Conservation (phyloP, 2,888 invertebrate genomes). For the Aradus depressus region DNA sequence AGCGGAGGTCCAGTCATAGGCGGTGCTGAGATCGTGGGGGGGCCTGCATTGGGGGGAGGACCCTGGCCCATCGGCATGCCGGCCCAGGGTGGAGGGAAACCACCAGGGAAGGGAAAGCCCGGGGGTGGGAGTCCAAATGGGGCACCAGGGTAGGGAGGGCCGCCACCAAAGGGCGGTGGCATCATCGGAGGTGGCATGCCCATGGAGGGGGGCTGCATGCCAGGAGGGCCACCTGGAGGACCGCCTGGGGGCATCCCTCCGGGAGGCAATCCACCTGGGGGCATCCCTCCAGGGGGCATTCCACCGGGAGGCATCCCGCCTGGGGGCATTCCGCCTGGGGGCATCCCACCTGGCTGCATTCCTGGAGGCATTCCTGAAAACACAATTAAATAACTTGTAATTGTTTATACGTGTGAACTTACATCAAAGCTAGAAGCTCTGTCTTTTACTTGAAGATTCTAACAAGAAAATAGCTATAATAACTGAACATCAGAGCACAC, state of each 20-base stretch:
- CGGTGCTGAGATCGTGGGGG: constrained; percentile 33
- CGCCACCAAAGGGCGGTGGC: constrained; percentile 32
- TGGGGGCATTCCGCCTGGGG: constrained; percentile 14
- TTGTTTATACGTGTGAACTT: no score
- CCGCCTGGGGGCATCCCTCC: constrained; percentile 34
- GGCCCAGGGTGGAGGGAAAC: constrained; percentile 31
- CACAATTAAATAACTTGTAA: no score
- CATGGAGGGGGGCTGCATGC: constrained; percentile 22
- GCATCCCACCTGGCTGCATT: constrained; percentile 28
- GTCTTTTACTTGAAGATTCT: no score
- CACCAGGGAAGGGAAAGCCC: constrained; percentile 41
- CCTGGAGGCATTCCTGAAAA: constrained; percentile 14
- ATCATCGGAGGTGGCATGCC: constrained; percentile 32
- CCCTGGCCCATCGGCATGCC: constrained; percentile 36
- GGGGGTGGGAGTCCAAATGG: constrained; percentile 62
- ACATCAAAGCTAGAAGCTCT: no score
- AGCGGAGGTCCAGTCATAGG: constrained; percentile 33
- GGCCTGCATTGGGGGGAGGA: constrained; percentile 36
- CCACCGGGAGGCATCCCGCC: no score
- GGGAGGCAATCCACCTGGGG: constrained; percentile 26
- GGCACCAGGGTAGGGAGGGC: constrained; percentile 39
- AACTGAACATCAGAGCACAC: no score
- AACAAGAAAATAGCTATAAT: no score
- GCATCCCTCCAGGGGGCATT: constrained; percentile 22
- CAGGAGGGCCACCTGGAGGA: constrained; percentile 26